These are phyloP conservation scores for Aphelenchoides besseyi DNA, from an alignment of 1,140 invertebrate genomes.

Conservation along the genomic window DNA sequence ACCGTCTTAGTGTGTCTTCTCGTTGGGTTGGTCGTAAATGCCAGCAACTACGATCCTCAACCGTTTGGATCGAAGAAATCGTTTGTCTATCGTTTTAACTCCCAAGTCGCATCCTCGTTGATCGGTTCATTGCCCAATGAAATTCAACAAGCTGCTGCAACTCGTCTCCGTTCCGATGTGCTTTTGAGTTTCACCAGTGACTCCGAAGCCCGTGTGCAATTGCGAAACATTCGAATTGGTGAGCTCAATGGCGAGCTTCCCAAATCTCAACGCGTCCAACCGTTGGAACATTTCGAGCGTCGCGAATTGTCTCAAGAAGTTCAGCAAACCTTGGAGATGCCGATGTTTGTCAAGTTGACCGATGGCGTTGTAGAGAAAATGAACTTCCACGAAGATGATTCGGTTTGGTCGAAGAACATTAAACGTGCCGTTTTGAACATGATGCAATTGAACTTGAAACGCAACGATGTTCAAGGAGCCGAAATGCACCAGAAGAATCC, in stretches of 20 bases:
- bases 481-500: not conserved
- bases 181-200: slow-evolving; percentile 5
- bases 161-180: not conserved
- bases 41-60: not conserved
- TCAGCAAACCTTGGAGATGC: not conserved
- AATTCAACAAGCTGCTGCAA: not conserved
- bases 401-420: slow-evolving; percentile 61
- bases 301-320: slow-evolving; percentile 14
- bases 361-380: slow-evolving; percentile 33
- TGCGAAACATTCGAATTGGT: slow-evolving; percentile 15
- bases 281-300: slow-evolving; percentile 9
- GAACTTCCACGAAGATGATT: slow-evolving; percentile 43
- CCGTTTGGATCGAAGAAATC: not conserved
- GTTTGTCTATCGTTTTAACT: slow-evolving; percentile 20
- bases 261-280: slow-evolving; percentile 19
- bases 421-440: slow-evolving; percentile 60
- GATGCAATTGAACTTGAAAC: slow-evolving; percentile 57
- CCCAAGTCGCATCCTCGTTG: slow-evolving; percentile 3
- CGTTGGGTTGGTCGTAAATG: not conserved
- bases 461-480: slow-evolving; percentile 14
- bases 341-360: not conserved
- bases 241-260: slow-evolving; percentile 10
- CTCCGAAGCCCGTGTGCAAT: slow-evolving; percentile 2
- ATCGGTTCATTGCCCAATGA: not conserved
- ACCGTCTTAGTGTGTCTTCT: not conserved